Conservation (phyloP, 2,888 invertebrate genomes). For the Pseudanteris insignis region DNA sequence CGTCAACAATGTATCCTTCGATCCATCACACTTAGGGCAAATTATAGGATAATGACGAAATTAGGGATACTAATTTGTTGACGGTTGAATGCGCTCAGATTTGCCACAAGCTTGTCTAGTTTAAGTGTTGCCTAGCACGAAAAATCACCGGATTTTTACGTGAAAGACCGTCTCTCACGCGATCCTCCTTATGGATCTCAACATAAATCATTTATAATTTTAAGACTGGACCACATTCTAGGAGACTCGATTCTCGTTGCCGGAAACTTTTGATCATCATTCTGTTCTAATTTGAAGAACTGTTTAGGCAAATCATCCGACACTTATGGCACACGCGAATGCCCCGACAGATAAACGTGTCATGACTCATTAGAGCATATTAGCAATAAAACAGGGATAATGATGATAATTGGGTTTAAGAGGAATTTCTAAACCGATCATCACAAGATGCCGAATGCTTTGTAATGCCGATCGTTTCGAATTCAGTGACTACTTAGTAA, state of each 20-base stretch:
- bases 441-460: conserved; percentile 26
- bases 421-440: conserved; percentile 26
- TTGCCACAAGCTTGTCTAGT: conserved; percentile 16
- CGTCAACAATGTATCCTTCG: too few relatives aligned
- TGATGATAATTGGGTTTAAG: conserved; percentile 15
- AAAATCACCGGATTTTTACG: conserved; percentile 35
- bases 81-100: conserved; percentile 19
- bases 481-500: conserved; percentile 19
- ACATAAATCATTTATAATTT: conserved; percentile 40
- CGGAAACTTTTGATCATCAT: too few relatives aligned
- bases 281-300: too few relatives aligned
- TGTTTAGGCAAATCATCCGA: conserved; percentile 34
- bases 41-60: conserved; percentile 37
- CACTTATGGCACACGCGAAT: conserved; percentile 34
- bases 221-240: too few relatives aligned
- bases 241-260: too few relatives aligned
- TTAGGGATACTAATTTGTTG: conserved; percentile 36
- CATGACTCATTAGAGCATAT: conserved; percentile 41
- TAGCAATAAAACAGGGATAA: conserved; percentile 27
- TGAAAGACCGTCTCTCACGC: conserved; percentile 50
- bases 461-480: conserved; percentile 14
- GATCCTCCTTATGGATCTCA: conserved; percentile 44
- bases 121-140: conserved; percentile 30
- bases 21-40: not conserved
- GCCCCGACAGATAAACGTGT: conserved; percentile 34